Evolutionary conservation across 2,888 invertebrate species (phyloP), one percentile per base, ranked within the genome.

Genomic region (Oxyteleia sp.): DNA sequence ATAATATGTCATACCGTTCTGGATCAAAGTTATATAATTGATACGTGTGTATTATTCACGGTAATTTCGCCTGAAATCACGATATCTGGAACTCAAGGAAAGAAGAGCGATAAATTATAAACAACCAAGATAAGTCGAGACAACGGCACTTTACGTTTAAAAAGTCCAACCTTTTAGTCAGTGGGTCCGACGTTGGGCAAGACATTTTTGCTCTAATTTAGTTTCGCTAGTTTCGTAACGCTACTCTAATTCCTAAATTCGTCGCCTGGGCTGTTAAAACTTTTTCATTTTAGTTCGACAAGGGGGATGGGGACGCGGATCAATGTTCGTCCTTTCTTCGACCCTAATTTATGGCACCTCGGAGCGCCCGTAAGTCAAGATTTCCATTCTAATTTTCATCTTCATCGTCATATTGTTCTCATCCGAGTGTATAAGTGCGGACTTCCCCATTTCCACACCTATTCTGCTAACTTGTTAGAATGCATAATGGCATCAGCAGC

Each of bases 401-500:
- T 43, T 43, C 43, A 15, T 43, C 43, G 13, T 13, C 43, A 5
- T 43, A 43, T 15, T 15, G 43, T 43, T 15, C 43, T 15, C 15
- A 15, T 43, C 13, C 43, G 43, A 7, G 5, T 43, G 16, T 2
- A 35, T n/a, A 35, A 35, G n/a, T 35, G 13, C 43, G 15, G 43
- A 15, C 43, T 43, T 43, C 16, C 43, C 2, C 4, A 8, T 23
- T 20, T 49, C 15, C 20, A 49, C 10, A 1, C 47, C 47, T 49
- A 49, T 20, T 20, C 55, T 35, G 35, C 55, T 20, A 55, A 55
- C 55, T 55, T 55, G 55, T 55, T 55, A 55, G 55, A 55, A 55
- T 55, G 55, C n/a, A 55, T 55, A 55, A 55, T 55, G 16, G 53
- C 35, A 55, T 16, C 16, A 55, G 16, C 29, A 32, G 53, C 16